These are phyloP conservation scores for Scatophagus argus DNA, from an alignment of 2,113 vertebrate genomes.

Conservation along the genomic window DNA sequence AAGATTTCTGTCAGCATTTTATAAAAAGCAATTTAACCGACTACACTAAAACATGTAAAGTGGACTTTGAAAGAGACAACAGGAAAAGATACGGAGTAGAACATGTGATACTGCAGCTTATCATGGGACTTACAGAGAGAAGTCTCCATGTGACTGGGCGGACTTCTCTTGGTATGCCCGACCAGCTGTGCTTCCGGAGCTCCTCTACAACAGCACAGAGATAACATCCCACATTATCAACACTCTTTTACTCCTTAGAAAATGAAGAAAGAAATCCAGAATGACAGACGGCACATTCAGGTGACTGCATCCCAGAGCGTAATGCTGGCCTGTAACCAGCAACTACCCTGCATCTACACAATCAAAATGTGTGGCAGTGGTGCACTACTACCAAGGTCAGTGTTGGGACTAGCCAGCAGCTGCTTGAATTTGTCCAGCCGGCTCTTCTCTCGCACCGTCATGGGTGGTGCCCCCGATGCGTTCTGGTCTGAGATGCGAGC, in stretches of 20 bases:
- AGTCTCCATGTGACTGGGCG: conserved; percentile 98
- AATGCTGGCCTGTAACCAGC: background rate
- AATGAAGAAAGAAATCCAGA: no score
- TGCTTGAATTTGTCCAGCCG: conserved; percentile 95
- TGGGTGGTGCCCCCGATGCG: conserved; percentile 93
- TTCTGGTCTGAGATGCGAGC: conserved; percentile 99
- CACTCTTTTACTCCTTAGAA: background rate
- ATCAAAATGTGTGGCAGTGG: background rate
- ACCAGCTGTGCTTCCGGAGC: conserved; percentile 97
- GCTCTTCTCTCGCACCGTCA: conserved; percentile 95
- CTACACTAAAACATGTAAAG: background rate
- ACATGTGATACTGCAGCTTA: background rate
- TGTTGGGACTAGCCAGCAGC: conserved; percentile 93
- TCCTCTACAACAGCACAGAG: conserved; percentile 87
- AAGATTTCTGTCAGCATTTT: background rate
- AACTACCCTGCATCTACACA: background rate
- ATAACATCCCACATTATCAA: conserved; percentile 23
- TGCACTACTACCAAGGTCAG: conserved; percentile 91
- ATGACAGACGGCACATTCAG: background rate
- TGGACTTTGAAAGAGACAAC: background rate
- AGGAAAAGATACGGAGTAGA: background rate
- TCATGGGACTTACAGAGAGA: conserved; percentile 87
- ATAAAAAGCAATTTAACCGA: background rate
- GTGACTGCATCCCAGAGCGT: background rate
- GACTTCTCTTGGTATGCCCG: conserved; percentile 95